Percentiles rank a stretch among this genome's conserved stretches.
phyloP scores from a whole-genome alignment of 2,113 vertebrate genomes.

The Brachyistius frenatus region DNA sequence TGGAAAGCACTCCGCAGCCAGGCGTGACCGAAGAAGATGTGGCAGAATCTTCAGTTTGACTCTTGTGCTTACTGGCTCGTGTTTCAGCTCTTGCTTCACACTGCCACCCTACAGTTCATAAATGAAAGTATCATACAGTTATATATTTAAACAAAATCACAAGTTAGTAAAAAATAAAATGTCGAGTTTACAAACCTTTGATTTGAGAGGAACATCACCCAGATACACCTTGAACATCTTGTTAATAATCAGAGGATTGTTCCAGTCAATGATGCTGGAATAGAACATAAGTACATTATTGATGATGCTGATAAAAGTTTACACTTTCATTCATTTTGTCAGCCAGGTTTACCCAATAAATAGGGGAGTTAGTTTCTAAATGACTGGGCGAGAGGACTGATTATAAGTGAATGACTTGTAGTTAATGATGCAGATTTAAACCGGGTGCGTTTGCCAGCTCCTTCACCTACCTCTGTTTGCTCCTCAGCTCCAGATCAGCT shows the following conservation, averaged over 20 bases:
- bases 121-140: not conserved
- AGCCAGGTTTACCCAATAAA: not conserved
- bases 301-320: too few species aligned
- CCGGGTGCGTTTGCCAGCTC: too few species aligned
- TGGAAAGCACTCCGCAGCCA: conserved; percentile 96
- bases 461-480: conserved; percentile 92
- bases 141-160: not conserved
- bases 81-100: conserved; percentile 95
- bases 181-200: conserved; percentile 87
- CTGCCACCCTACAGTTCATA: conserved; percentile 85
- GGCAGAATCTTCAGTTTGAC: conserved; percentile 99
- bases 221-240: conserved; percentile 99
- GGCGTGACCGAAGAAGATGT: conserved; percentile 93
- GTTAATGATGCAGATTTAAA: not conserved
- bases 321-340: too few species aligned
- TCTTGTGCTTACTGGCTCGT: conserved; percentile 96
- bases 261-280: conserved; percentile 97
- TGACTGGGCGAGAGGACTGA: not conserved
- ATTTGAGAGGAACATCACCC: conserved; percentile 97
- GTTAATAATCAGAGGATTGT: conserved; percentile 95
- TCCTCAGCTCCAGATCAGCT: conserved; percentile 96
- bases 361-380: not conserved
- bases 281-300: conserved; percentile 16
- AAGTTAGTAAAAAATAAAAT: not conserved
- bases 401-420: too few species aligned